phyloP scores from a whole-genome alignment of 2,797 vertebrate genomes.

The Molossus molossus region DNA sequence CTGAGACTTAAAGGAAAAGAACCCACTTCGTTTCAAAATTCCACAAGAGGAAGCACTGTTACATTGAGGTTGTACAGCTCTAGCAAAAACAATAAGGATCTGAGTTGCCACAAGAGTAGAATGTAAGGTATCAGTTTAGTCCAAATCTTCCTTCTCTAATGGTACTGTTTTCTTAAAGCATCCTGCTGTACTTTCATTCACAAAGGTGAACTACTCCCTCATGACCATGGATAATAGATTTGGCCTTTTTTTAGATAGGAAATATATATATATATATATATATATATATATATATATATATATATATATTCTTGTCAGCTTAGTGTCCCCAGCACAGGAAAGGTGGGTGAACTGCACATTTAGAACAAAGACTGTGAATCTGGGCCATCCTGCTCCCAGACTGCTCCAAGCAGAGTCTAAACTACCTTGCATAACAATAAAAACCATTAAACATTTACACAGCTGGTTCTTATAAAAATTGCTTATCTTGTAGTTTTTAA shows the following conservation, averaged over 20 bases:
- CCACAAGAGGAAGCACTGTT: neutral
- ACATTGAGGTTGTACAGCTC: slow-evolving; percentile 33
- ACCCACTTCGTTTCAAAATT: neutral
- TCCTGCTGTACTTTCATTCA: slow-evolving; percentile 55
- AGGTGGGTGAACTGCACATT: slow-evolving; percentile 80
- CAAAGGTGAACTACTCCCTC: slow-evolving; percentile 33
- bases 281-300: neutral
- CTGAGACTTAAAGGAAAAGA: neutral
- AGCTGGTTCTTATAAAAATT: slow-evolving; percentile 87
- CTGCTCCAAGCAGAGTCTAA: slow-evolving; percentile 77
- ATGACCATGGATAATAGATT: slow-evolving; percentile 23
- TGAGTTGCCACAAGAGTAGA: slow-evolving; percentile 68
- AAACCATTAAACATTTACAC: slow-evolving; percentile 87
- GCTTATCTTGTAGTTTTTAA: slow-evolving; percentile 87
- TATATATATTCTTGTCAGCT: slow-evolving; percentile 1
- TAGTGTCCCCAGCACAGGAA: slow-evolving; percentile 79
- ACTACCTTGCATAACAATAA: slow-evolving; percentile 74
- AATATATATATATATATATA: neutral
- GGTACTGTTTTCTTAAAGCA: slow-evolving; percentile 25
- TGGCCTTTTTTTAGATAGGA: slow-evolving; percentile 58
- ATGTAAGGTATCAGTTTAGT: neutral
- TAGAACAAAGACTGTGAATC: slow-evolving; percentile 88
- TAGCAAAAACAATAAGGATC: neutral
- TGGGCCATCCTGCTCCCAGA: slow-evolving; percentile 84
- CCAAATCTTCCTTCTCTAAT: slow-evolving; percentile 42